Evolutionary conservation across 2,888 invertebrate species (phyloP).

Genomic region (Eristalinus sepulchralis): DNA sequence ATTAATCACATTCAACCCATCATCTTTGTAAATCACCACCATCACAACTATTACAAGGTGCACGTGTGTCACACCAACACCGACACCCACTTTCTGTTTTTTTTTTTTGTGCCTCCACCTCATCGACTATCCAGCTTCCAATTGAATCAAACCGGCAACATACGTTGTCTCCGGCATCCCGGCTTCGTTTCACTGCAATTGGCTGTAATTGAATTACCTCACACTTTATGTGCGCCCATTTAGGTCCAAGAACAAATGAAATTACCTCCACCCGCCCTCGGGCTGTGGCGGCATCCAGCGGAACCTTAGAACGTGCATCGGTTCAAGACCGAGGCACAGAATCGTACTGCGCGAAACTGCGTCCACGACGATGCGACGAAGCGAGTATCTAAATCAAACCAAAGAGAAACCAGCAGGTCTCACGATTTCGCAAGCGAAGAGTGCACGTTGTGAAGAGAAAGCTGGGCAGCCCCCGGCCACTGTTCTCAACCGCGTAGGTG

Average conservation of each 20-base stretch:
- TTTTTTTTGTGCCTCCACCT: too few species aligned
- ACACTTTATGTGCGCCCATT: slow-evolving; percentile 54
- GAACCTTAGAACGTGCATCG: neutral
- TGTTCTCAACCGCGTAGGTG: neutral
- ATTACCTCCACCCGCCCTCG: neutral
- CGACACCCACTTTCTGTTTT: slow-evolving; percentile 51
- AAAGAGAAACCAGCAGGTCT: slow-evolving; percentile 10
- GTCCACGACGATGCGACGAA: slow-evolving; percentile 6
- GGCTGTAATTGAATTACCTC: slow-evolving; percentile 66
- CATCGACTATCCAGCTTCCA: slow-evolving; percentile 13
- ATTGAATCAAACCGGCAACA: slow-evolving; percentile 58
- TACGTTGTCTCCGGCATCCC: slow-evolving; percentile 17
- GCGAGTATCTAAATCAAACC: slow-evolving; percentile 6
- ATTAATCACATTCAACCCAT: neutral
- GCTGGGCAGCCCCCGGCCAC: neutral
- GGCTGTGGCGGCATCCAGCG: neutral
- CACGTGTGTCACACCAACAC: neutral
- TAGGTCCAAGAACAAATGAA: slow-evolving; percentile 46
- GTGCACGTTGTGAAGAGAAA: neutral
- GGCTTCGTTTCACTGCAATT: slow-evolving; percentile 22
- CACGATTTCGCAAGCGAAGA: neutral
- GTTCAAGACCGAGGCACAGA: slow-evolving; percentile 4
- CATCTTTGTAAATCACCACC: neutral
- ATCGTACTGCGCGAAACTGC: slow-evolving; percentile 12
- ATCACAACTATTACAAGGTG: neutral